Base-by-base conservation (phyloP, 2,888 invertebrate species). In the Sminthurides aquaticus region DNA sequence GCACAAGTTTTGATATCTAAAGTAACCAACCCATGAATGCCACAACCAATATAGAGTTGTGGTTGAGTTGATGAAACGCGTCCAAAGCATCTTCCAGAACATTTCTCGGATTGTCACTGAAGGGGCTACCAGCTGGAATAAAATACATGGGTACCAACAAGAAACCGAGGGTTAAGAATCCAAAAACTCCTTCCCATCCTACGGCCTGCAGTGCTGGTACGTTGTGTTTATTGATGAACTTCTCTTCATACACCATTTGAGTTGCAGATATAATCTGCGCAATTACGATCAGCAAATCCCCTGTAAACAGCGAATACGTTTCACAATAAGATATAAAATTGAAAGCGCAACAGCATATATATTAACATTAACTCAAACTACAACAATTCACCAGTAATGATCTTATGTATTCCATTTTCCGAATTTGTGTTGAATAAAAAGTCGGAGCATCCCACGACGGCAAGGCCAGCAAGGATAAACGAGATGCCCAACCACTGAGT, bases 221-320 rank as follows among this genome's bases (percentile, higher is more conserved):
- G 79, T 93, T 90, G 74, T 87, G 82, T 59, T 89, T 87, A 66
- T 86, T 82, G 0, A 97, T 86, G 78, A 87, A 91, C 80, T 91
- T 92, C 78, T 98, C 96, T 79, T 98, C 97, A 69, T 91, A 87
- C 0, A 97, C 93, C 89, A 96, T 93, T 81, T 96, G 95, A 64
- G 87, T 84, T 0, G 94, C 89, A 22, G 88, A 87, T 71, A 97
- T 85, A 57, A 97, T 85, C 80, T 87, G 82, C 2, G 84, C 84
- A 79, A 83, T 80, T 60, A 84, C 79, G 69, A 85, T 84, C 59
- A 85, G 76, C 57, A 83, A 74, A 74, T 84, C 83, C 58, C 84
- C 83, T 81, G 75, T 34, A 76, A 75, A 70, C 57, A 48, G 57
- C 3, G 49, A 25, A 8, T 25, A 25, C 8, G 24, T 3, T 18